Conservation (phyloP, 2,797 vertebrate genomes). For the Etheostoma nigrum region DNA sequence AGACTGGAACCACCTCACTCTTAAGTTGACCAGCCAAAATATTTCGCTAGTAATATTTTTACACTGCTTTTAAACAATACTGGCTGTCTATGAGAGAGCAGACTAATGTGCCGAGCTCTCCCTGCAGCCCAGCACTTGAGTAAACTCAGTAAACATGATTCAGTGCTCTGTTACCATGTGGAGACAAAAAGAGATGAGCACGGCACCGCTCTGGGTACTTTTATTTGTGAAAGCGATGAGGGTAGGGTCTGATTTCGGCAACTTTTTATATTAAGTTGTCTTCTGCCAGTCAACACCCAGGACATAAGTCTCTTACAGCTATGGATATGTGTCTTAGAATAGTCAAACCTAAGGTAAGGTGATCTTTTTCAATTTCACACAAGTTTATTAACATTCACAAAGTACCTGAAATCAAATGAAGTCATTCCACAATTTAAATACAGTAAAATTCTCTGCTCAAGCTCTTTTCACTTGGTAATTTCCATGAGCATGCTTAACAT, state of each 20-base stretch:
- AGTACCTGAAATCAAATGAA: background rate
- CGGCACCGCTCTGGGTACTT: background rate
- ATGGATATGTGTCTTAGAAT: background rate
- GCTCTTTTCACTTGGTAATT: no score
- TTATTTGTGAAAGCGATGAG: background rate
- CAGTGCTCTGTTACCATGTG: background rate
- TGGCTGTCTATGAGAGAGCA: background rate
- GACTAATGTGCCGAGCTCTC: background rate
- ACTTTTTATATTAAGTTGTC: background rate
- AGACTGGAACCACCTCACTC: background rate
- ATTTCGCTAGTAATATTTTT: background rate
- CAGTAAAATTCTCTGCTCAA: background rate
- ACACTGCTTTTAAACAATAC: background rate
- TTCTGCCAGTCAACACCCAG: constrained; percentile 10
- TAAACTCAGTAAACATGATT: background rate
- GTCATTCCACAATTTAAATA: background rate
- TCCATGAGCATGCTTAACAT: no score
- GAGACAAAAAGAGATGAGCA: background rate
- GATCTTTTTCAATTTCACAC: background rate
- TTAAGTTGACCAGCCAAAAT: background rate
- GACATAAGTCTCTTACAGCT: background rate
- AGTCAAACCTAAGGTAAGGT: background rate
- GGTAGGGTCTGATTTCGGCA: background rate
- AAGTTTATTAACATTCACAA: background rate
- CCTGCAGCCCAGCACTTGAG: background rate